Conservation (phyloP, 2,888 invertebrate species). For the Lepidochrysops patricia region DNA sequence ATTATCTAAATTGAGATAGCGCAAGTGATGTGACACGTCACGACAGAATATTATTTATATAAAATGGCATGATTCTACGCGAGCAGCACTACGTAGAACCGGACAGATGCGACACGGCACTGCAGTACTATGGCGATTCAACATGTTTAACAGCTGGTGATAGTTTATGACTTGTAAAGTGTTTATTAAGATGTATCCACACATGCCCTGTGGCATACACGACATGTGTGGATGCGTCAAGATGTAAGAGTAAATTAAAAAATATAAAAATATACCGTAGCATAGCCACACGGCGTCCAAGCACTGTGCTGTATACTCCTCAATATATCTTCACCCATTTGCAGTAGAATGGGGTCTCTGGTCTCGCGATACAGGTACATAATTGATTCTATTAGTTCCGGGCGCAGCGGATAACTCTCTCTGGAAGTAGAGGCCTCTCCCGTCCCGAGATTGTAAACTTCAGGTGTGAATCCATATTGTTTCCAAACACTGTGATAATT, state of each 20-base stretch:
- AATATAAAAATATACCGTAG: constrained; percentile 80
- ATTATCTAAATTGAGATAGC: not conserved
- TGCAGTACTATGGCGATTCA: too few species aligned
- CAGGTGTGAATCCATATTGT: constrained; percentile 98
- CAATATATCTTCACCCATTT: constrained; percentile 95
- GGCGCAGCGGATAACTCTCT: constrained; percentile 93
- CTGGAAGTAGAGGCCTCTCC: constrained; percentile 88
- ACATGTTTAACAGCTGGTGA: too few species aligned
- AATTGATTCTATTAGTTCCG: constrained; percentile 96
- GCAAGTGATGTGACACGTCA: too few species aligned
- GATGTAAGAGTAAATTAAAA: not conserved
- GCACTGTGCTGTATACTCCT: constrained; percentile 95
- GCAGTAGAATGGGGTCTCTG: constrained; percentile 91
- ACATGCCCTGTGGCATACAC: too few species aligned
- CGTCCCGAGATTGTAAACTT: constrained; percentile 96
- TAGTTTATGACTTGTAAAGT: too few species aligned
- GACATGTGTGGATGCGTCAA: too few species aligned
- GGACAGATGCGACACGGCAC: too few species aligned
- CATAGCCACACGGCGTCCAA: constrained; percentile 96
- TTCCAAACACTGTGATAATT: constrained; percentile 98
- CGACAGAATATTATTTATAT: too few species aligned
- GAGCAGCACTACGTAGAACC: too few species aligned
- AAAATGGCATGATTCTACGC: too few species aligned
- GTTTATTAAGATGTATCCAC: too few species aligned
- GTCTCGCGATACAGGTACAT: constrained; percentile 97